A percentile compares a stretch with the other conserved stretches of the same genome.
phyloP scores from a whole-genome alignment of 2,113 vertebrate species.

The Guaruba guarouba region DNA sequence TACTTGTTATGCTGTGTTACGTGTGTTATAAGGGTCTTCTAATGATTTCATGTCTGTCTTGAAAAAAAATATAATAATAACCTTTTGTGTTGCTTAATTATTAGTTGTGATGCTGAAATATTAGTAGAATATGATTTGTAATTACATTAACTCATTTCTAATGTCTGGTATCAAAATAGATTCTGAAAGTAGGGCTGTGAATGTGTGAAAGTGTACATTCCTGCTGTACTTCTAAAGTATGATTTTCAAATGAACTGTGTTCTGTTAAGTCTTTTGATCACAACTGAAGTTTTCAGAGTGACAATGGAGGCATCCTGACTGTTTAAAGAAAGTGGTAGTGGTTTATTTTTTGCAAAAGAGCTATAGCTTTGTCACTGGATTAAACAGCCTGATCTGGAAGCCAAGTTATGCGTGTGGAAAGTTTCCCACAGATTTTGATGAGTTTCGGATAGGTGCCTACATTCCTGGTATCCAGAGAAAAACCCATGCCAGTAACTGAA shows the following conservation, averaged over 20 bases:
- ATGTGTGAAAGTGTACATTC: not conserved
- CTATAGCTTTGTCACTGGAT: not conserved
- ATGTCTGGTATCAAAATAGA: not conserved
- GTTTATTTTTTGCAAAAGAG: not conserved
- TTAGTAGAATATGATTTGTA: not conserved
- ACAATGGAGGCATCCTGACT: not conserved
- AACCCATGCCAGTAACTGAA: not conserved
- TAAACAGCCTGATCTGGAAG: not conserved
- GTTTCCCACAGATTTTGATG: not conserved
- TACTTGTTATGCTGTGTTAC: not conserved
- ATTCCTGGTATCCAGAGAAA: not conserved
- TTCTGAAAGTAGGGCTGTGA: not conserved
- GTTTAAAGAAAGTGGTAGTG: not conserved
- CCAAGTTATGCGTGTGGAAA: not conserved
- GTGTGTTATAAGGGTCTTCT: not conserved
- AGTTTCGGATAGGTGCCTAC: not conserved
- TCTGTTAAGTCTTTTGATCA: not conserved
- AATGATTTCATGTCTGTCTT: not conserved
- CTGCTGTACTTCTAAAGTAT: not conserved
- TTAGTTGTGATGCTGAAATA: not conserved
- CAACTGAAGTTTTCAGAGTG: not conserved
- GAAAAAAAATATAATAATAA: not conserved
- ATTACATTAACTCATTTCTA: not conserved
- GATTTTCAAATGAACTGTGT: not conserved
- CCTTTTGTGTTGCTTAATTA: not conserved